A percentile compares a stretch with the other conserved stretches of the same genome.
Conservation (phyloP, 2,888 invertebrate genomes). For the Zootermopsis nevadensis region DNA sequence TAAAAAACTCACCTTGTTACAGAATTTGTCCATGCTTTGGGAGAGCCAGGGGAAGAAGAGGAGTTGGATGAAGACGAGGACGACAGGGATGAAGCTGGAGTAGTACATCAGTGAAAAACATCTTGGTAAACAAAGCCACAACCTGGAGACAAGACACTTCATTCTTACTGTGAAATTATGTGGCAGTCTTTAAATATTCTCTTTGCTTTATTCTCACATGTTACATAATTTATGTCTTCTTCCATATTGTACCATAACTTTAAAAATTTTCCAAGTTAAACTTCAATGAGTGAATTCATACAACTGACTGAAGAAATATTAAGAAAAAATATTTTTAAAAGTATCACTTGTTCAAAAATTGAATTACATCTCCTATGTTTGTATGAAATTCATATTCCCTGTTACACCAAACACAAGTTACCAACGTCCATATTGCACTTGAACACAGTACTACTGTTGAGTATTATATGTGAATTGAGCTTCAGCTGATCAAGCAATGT, state of each 20-base stretch:
- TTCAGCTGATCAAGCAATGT: not conserved
- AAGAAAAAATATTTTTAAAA: not conserved
- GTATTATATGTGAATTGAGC: not conserved
- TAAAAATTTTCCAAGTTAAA: not conserved
- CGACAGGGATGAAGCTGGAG: conserved; percentile 64
- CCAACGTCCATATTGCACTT: conserved; percentile 11
- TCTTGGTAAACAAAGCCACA: not conserved
- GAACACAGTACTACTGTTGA: not conserved
- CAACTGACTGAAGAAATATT: conserved; percentile 14
- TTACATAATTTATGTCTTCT: conserved; percentile 1
- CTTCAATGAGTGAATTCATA: conserved; percentile 11
- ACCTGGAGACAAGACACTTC: not conserved
- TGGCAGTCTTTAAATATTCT: conserved; percentile 1
- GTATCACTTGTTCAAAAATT: not conserved
- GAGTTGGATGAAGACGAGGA: conserved; percentile 82
- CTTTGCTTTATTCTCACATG: conserved; percentile 6
- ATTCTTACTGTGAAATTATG: not conserved
- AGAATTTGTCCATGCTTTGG: conserved; percentile 87
- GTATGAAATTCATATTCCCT: not conserved
- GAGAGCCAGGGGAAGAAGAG: conserved; percentile 80
- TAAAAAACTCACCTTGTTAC: conserved; percentile 56
- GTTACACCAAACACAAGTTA: not conserved
- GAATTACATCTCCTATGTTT: not conserved
- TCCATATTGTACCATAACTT: conserved; percentile 15
- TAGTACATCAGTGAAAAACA: conserved; percentile 16